Percentiles rank a stretch among this genome's conserved stretches.
Evolutionary conservation across 2,113 vertebrate genomes (phyloP).

Genomic region (Limanda limanda): DNA sequence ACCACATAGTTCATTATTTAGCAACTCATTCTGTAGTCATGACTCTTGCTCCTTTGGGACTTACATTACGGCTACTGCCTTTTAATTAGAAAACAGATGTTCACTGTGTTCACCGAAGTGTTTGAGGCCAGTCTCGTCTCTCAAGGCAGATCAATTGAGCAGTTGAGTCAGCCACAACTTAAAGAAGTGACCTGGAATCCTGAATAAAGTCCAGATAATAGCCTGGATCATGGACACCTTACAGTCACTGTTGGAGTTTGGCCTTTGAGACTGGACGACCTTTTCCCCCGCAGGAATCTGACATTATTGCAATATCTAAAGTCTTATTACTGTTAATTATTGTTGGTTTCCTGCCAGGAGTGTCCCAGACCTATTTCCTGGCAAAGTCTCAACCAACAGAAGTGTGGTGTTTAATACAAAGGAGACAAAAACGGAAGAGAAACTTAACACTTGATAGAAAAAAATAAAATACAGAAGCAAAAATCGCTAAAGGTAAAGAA

Average conservation of each 20-base stretch:
- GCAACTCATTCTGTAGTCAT: conserved; percentile 3
- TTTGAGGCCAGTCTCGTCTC: conserved; percentile 6
- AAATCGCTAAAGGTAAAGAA: neutral
- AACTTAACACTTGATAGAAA: too few relatives aligned
- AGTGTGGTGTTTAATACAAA: neutral
- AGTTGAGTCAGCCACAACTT: neutral
- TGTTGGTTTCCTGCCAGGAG: conserved; percentile 6
- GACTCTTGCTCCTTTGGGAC: conserved; percentile 13
- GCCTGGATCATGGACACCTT: conserved; percentile 32
- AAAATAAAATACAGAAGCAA: too few relatives aligned
- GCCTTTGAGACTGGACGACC: conserved; percentile 6
- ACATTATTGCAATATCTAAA: conserved; percentile 22
- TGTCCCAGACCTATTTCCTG: neutral
- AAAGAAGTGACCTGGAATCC: conserved; percentile 41
- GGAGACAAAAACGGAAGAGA: too few relatives aligned
- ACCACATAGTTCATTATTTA: conserved; percentile 30
- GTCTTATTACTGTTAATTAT: conserved; percentile 1
- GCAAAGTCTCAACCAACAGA: neutral
- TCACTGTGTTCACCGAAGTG: neutral
- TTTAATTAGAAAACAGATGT: conserved; percentile 45
- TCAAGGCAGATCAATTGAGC: conserved; percentile 26
- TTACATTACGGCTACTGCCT: conserved; percentile 22
- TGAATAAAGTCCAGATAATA: conserved; percentile 27
- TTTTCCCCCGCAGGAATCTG: conserved; percentile 8
- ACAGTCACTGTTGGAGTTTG: conserved; percentile 15